Evolutionary conservation across 2,888 invertebrate genomes (phyloP).

Genomic region (Chorisops tibialis): DNA sequence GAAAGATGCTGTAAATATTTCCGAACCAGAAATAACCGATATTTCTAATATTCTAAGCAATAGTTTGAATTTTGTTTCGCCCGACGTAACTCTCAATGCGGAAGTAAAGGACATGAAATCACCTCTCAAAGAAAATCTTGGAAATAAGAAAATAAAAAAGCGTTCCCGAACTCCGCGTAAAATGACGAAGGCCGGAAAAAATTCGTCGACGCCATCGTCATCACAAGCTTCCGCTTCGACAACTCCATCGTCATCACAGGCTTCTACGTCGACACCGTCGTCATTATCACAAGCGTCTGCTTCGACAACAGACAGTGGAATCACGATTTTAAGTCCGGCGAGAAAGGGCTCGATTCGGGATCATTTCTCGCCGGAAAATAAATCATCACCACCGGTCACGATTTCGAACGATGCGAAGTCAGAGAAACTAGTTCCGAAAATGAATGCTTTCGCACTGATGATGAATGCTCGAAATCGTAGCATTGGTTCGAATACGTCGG

Average conservation of each 20-base stretch:
- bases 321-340: too few relatives aligned
- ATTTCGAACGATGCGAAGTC: neutral
- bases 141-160: neutral
- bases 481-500: constrained; percentile 63
- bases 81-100: constrained; percentile 30
- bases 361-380: neutral
- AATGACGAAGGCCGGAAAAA: neutral
- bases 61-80: constrained; percentile 29
- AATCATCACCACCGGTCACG: neutral
- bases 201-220: neutral
- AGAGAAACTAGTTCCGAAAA: constrained; percentile 35
- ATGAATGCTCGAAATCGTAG: constrained; percentile 65
- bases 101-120: constrained; percentile 16
- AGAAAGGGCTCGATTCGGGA: too few relatives aligned
- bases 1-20: constrained; percentile 14
- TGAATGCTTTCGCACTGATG: constrained; percentile 63
- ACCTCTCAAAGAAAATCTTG: constrained; percentile 1
- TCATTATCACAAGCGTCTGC: too few relatives aligned
- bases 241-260: neutral
- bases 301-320: too few relatives aligned
- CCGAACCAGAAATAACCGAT: constrained; percentile 20
- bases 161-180: too few relatives aligned
- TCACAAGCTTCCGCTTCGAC: too few relatives aligned
- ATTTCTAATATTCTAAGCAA: constrained; percentile 30
- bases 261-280: too few relatives aligned